phyloP scores from a whole-genome alignment of 2,888 invertebrate species.

The Hartigia nigra region DNA sequence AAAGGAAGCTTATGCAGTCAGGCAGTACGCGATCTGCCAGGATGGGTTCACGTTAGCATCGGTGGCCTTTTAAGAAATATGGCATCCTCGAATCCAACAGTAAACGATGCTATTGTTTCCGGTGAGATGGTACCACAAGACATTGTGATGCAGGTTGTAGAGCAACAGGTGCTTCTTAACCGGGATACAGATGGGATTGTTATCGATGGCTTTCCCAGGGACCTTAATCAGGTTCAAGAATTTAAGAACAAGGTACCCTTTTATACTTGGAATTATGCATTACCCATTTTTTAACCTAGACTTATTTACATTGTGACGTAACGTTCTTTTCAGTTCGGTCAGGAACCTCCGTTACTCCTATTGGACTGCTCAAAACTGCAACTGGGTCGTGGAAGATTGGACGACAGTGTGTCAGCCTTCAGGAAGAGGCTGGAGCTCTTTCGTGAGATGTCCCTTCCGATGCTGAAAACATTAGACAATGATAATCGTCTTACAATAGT shows the following conservation, averaged over 20 bases:
- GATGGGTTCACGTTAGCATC: conserved; percentile 83
- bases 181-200: conserved; percentile 77
- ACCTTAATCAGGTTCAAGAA: conserved; percentile 85
- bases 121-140: conserved; percentile 87
- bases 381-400: conserved; percentile 83
- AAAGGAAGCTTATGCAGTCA: conserved; percentile 84
- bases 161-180: conserved; percentile 71
- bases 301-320: not conserved
- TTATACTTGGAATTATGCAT: conserved; percentile 7
- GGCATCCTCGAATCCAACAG: conserved; percentile 75
- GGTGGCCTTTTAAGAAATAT: conserved; percentile 82
- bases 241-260: conserved; percentile 86
- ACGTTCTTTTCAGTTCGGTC: conserved; percentile 73
- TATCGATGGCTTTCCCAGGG: conserved; percentile 94
- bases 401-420: conserved; percentile 89
- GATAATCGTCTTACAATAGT: conserved; percentile 87
- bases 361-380: conserved; percentile 93
- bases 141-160: conserved; percentile 80
- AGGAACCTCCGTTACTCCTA: conserved; percentile 83
- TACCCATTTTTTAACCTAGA: not conserved
- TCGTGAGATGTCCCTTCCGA: conserved; percentile 87
- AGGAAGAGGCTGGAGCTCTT: conserved; percentile 86
- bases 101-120: conserved; percentile 77
- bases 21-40: conserved; percentile 75
- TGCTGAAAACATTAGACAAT: conserved; percentile 87